These are phyloP conservation scores for Calosoma granatense DNA, from an alignment of 1,140 invertebrate species.

Conservation along the genomic window DNA sequence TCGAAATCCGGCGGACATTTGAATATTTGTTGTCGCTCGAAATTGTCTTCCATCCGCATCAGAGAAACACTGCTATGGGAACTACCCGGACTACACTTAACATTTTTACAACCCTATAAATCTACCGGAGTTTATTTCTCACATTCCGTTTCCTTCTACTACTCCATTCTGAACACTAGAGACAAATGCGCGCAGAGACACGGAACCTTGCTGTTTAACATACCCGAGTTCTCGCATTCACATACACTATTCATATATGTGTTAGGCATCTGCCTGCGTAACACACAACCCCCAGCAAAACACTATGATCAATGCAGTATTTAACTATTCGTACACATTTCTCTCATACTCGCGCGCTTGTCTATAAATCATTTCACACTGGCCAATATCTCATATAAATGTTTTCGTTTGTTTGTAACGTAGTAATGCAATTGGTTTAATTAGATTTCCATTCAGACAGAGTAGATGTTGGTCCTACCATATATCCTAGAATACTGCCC, in stretches of 20 bases:
- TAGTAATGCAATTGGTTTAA: neutral
- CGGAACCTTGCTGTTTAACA: too few species aligned
- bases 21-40: conserved; percentile 24
- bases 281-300: too few species aligned
- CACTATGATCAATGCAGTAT: too few species aligned
- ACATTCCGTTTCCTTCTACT: conserved; percentile 10
- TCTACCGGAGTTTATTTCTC: conserved; percentile 22
- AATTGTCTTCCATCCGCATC: conserved; percentile 22
- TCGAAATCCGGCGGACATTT: conserved; percentile 22
- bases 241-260: too few species aligned
- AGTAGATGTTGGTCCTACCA: conserved; percentile 1
- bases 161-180: too few species aligned
- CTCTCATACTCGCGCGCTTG: too few species aligned
- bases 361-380: too few species aligned
- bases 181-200: too few species aligned
- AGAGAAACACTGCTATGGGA: conserved; percentile 17
- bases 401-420: neutral
- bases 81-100: conserved; percentile 19
- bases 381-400: neutral
- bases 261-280: too few species aligned
- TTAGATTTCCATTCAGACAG: neutral
- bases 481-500: neutral
- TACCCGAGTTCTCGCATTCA: too few species aligned
- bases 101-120: conserved; percentile 28
- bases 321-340: too few species aligned